phyloP scores from a whole-genome alignment of 2,113 vertebrate genomes.

The Tragelaphus buxtoni region DNA sequence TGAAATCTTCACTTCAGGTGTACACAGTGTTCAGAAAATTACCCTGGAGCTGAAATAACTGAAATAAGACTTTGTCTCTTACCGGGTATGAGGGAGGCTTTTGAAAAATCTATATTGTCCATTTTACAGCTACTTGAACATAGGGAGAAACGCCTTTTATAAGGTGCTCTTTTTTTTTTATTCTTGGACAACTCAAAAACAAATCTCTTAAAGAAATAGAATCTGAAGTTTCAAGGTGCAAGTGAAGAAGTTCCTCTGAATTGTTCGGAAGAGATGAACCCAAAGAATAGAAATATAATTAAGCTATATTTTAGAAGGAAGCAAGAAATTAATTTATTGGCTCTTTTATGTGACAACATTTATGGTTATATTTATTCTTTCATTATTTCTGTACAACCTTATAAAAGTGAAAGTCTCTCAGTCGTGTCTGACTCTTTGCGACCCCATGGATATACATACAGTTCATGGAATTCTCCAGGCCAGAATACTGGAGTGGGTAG shows the following conservation, averaged over 20 bases:
- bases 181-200: conserved; percentile 3
- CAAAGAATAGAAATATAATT: background rate
- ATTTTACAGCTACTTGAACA: conserved; percentile 33
- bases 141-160: background rate
- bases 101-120: conserved; percentile 36
- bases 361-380: background rate
- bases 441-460: background rate
- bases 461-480: background rate
- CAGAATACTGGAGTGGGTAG: background rate
- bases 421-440: background rate
- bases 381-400: background rate
- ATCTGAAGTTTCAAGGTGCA: background rate
- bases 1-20: background rate
- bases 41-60: background rate
- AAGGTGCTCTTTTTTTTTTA: background rate
- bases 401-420: background rate
- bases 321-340: background rate
- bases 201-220: background rate
- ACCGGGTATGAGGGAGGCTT: background rate
- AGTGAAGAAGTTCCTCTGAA: background rate
- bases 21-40: background rate
- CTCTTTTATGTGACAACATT: background rate
- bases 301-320: background rate
- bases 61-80: background rate
- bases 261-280: background rate